phyloP scores from a whole-genome alignment of 1,140 invertebrate genomes.

The Heliothis virescens region DNA sequence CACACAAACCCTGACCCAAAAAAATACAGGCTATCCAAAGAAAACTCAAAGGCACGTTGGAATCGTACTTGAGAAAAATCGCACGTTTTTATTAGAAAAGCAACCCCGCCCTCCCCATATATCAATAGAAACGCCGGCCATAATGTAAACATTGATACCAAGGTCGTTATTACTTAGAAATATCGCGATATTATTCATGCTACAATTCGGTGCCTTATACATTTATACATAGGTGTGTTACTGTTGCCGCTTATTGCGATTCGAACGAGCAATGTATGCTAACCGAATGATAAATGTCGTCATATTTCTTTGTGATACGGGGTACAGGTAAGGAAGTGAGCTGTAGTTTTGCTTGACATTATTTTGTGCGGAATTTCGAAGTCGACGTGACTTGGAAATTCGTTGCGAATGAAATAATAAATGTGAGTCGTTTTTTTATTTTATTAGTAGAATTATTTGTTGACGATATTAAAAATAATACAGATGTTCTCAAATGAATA shows the following conservation, averaged over 20 bases:
- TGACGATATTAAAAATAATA: not conserved
- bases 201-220: constrained; percentile 12
- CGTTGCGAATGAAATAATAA: constrained; percentile 18
- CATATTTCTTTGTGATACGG: constrained; percentile 24
- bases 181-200: constrained; percentile 38
- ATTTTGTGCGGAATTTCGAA: not conserved
- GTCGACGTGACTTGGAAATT: constrained; percentile 3
- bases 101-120: not conserved
- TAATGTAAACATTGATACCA: constrained; percentile 47
- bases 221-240: constrained; percentile 24
- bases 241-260: constrained; percentile 15
- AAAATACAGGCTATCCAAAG: not conserved
- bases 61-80: constrained; percentile 20
- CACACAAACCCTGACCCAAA: not conserved
- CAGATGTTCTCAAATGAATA: not conserved
- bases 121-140: constrained; percentile 6
- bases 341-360: constrained; percentile 34
- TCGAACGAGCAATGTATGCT: constrained; percentile 40
- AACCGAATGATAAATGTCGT: constrained; percentile 47
- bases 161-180: constrained; percentile 46
- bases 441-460: not conserved
- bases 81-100: constrained; percentile 32
- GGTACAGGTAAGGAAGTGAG: constrained; percentile 28
- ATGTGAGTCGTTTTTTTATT: not conserved
- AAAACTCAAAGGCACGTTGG: not conserved